phyloP scores from a whole-genome alignment of 2,113 vertebrate genomes.

The Amphilophus citrinellus region DNA sequence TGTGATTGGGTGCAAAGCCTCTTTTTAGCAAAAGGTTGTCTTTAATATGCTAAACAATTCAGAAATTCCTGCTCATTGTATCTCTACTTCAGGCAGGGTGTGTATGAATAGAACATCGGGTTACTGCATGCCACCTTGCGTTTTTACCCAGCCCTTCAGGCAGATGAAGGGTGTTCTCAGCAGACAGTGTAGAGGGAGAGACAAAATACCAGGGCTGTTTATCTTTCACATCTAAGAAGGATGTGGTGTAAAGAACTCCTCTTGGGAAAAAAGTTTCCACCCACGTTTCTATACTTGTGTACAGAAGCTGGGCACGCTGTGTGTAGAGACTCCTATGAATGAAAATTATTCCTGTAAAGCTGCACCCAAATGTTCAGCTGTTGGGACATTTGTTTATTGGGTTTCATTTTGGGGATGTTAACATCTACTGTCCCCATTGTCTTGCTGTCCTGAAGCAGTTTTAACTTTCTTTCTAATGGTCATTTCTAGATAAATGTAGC shows the following conservation, averaged over 20 bases:
- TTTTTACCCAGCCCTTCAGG: slow-evolving; percentile 23
- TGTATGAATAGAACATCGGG: background rate
- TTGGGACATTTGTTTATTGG: background rate
- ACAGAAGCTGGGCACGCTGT: slow-evolving; percentile 11
- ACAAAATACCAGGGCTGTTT: slow-evolving; percentile 33
- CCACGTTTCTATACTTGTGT: slow-evolving; percentile 60
- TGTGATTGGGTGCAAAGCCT: background rate
- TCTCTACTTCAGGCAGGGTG: background rate
- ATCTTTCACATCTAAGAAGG: slow-evolving; percentile 46
- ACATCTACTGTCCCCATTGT: background rate
- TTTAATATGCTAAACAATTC: background rate
- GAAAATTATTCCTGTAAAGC: slow-evolving; percentile 8
- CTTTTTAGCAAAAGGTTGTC: background rate
- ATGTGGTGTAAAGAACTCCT: slow-evolving; percentile 40
- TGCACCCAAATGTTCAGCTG: background rate
- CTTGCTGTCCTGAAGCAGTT: background rate
- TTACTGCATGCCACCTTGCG: background rate
- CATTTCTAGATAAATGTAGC: too few relatives aligned
- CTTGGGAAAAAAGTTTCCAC: slow-evolving; percentile 50
- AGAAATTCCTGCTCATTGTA: background rate
- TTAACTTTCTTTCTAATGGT: background rate
- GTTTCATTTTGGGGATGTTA: background rate
- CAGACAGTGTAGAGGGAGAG: background rate
- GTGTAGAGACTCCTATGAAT: slow-evolving; percentile 39
- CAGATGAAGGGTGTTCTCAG: slow-evolving; percentile 29